These are phyloP conservation scores for Palythoa caribaeorum DNA, from an alignment of 92 coral and sea anemone genomes.

Conservation along the genomic window DNA sequence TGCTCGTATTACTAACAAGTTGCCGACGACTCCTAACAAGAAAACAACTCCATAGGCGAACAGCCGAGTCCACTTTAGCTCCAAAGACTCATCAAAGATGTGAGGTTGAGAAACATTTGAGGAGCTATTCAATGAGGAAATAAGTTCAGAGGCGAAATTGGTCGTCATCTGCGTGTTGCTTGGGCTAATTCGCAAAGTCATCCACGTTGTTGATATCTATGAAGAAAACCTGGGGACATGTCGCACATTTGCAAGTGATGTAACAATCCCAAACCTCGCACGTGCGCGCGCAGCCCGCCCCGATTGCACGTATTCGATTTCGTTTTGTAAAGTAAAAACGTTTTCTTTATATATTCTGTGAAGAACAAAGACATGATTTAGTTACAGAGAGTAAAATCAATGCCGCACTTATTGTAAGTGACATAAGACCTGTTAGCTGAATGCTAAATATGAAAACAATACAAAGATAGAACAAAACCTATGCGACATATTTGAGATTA, in stretches of 20 bases:
- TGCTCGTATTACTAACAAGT: conserved; percentile 74
- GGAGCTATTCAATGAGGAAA: background rate
- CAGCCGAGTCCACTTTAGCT: conserved; percentile 51
- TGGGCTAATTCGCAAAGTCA: background rate
- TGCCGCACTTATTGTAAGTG: background rate
- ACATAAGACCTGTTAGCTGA: background rate
- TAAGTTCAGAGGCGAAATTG: background rate
- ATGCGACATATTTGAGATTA: background rate
- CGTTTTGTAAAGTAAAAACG: too few species aligned
- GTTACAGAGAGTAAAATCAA: background rate
- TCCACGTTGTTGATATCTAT: background rate
- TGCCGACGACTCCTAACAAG: conserved; percentile 70
- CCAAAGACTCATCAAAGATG: conserved; percentile 17
- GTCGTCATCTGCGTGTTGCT: background rate
- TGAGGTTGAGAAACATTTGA: conserved; percentile 6
- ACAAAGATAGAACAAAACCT: background rate
- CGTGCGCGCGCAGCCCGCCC: conserved; percentile 30
- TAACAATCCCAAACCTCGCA: conserved; percentile 1
- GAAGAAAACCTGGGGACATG: background rate
- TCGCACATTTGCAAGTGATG: conserved; percentile 19
- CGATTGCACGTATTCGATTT: background rate
- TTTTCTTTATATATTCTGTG: too few species aligned
- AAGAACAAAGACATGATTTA: background rate
- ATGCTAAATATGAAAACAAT: background rate
- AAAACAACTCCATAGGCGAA: conserved; percentile 67